phyloP scores from a whole-genome alignment of 2,888 invertebrate species.

The Temnothorax unifasciatus region DNA sequence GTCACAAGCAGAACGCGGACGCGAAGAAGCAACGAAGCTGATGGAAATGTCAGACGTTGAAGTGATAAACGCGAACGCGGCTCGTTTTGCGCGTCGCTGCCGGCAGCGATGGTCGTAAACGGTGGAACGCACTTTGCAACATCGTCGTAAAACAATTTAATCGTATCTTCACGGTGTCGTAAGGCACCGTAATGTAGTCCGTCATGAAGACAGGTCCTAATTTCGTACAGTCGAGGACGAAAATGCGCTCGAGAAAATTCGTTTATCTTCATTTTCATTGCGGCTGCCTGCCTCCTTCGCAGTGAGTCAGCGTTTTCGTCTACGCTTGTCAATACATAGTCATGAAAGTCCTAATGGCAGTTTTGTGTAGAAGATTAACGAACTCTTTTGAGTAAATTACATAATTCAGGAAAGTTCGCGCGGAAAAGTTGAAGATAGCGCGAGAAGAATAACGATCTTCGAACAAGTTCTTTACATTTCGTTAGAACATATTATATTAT shows the following conservation, averaged over 20 bases:
- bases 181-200: constrained; percentile 22
- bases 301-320: neutral
- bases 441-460: neutral
- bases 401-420: neutral
- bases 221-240: constrained; percentile 29
- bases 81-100: constrained; percentile 31
- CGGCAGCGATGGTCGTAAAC: constrained; percentile 47
- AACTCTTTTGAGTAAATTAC: neutral
- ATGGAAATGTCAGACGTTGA: constrained; percentile 48
- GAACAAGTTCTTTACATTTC: neutral
- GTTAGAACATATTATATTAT: neutral
- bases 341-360: neutral
- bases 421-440: neutral
- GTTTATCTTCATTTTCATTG: neutral
- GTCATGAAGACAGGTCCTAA: constrained; percentile 29
- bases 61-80: constrained; percentile 41
- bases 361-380: neutral
- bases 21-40: neutral
- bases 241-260: neutral
- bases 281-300: neutral
- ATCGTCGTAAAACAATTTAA: constrained; percentile 52
- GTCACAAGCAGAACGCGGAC: constrained; percentile 3
- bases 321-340: too few relatives aligned
- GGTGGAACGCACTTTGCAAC: constrained; percentile 41
- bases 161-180: constrained; percentile 36